Conservation (phyloP, 2,888 invertebrate genomes). For the Meiosimyza platycephala region DNA sequence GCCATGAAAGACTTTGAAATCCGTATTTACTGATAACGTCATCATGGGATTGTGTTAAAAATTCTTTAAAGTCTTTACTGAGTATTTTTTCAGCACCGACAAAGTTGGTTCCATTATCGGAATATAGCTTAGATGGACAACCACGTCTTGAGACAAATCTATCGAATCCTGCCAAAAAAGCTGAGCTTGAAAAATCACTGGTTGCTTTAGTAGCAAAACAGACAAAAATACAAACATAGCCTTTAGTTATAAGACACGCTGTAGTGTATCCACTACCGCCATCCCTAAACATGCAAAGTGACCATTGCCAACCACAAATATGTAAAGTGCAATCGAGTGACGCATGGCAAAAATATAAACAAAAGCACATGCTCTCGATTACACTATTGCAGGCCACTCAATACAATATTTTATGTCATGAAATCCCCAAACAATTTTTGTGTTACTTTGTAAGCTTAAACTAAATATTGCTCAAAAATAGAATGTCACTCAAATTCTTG, state of each 20-base stretch:
- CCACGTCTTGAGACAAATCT: slow-evolving; percentile 40
- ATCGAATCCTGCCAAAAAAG: slow-evolving; percentile 37
- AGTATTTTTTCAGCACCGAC: slow-evolving; percentile 35
- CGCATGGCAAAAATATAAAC: too few species aligned
- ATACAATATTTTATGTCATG: too few species aligned
- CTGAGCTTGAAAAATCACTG: slow-evolving; percentile 32
- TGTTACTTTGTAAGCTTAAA: too few species aligned
- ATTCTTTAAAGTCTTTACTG: slow-evolving; percentile 25
- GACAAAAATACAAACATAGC: slow-evolving; percentile 19
- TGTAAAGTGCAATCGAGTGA: too few species aligned
- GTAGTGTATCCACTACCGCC: too few species aligned
- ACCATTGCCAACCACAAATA: too few species aligned
- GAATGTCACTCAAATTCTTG: too few species aligned
- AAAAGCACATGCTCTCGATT: too few species aligned
- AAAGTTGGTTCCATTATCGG: slow-evolving; percentile 42
- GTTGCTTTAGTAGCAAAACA: slow-evolving; percentile 12
- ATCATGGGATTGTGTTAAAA: not conserved
- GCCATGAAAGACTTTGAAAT: slow-evolving; percentile 1
- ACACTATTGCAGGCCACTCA: too few species aligned
- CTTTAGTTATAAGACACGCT: slow-evolving; percentile 4
- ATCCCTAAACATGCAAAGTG: too few species aligned
- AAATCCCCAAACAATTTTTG: too few species aligned
- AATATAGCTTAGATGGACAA: slow-evolving; percentile 35
- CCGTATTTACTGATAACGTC: not conserved
- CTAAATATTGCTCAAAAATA: too few species aligned